A percentile compares a stretch with the other conserved stretches of the same genome.
phyloP scores from a whole-genome alignment of 2,888 invertebrate genomes.

The Bimastos eiseni region DNA sequence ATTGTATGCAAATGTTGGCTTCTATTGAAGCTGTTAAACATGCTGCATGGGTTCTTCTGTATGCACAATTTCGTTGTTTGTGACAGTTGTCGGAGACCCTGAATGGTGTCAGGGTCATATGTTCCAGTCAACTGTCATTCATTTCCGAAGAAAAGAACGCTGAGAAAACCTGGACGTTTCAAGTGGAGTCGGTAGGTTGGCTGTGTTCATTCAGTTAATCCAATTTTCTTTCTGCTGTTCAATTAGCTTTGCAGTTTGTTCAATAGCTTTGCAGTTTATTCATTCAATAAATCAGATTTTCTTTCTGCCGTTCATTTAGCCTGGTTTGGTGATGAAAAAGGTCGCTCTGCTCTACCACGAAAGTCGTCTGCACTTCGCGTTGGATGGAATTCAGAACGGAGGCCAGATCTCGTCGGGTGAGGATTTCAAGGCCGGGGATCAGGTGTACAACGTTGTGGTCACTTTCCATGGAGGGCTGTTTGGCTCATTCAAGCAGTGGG shows the following conservation, averaged over 20 bases:
- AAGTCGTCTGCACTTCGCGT: conserved; percentile 54
- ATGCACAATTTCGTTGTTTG: not conserved
- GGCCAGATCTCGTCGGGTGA: conserved; percentile 54
- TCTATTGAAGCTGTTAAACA: too few species aligned
- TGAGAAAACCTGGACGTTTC: conserved; percentile 50
- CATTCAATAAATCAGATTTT: not conserved
- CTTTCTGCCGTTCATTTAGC: not conserved
- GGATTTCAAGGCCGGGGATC: conserved; percentile 44
- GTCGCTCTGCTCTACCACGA: conserved; percentile 54
- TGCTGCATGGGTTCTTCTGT: too few species aligned
- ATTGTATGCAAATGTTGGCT: too few species aligned
- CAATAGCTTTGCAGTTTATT: not conserved
- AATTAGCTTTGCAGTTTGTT: too few species aligned
- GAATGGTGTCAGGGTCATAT: conserved; percentile 46
- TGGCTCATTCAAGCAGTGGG: conserved; percentile 55
- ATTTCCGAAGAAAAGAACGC: conserved; percentile 52
- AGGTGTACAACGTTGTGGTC: conserved; percentile 38
- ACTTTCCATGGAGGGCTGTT: conserved; percentile 53
- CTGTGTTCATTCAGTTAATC: not conserved
- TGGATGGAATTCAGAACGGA: conserved; percentile 43
- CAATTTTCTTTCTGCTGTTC: too few species aligned
- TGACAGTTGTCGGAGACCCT: conserved; percentile 51
- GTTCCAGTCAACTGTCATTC: conserved; percentile 46
- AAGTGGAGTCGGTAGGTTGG: conserved; percentile 46
- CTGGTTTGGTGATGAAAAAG: conserved; percentile 44